phyloP scores from a whole-genome alignment of 2,888 invertebrate species.

The Lingula anatina region DNA sequence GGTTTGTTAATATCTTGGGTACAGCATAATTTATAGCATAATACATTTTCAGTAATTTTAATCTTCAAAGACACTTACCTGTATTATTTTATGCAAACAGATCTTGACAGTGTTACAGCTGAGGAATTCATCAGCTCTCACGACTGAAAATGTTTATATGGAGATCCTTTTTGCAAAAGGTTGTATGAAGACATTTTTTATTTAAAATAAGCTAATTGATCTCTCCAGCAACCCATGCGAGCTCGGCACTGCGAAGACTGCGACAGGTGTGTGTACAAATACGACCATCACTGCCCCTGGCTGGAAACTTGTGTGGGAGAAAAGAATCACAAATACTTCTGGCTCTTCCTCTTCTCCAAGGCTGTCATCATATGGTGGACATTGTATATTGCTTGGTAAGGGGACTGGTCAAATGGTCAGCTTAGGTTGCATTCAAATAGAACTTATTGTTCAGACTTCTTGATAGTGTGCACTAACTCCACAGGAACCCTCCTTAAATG shows the following conservation, averaged over 20 bases:
- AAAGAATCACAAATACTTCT: constrained; percentile 49
- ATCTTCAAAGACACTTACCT: too few species aligned
- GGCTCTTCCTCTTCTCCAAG: constrained; percentile 40
- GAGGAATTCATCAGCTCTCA: too few species aligned
- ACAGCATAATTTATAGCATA: too few species aligned
- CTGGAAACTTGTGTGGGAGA: constrained; percentile 51
- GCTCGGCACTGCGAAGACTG: constrained; percentile 52
- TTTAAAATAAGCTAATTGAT: not conserved
- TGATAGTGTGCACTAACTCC: not conserved
- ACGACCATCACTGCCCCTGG: constrained; percentile 54
- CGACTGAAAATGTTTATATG: too few species aligned
- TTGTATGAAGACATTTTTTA: too few species aligned
- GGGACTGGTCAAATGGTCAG: not conserved
- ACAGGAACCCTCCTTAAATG: not conserved
- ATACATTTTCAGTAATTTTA: too few species aligned
- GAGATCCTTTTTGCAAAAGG: too few species aligned
- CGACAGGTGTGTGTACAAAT: constrained; percentile 44
- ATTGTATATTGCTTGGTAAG: constrained; percentile 32
- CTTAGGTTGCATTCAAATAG: not conserved
- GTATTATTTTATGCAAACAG: too few species aligned
- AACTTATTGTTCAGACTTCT: not conserved
- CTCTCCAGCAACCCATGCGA: constrained; percentile 46
- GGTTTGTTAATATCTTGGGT: too few species aligned
- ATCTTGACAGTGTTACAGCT: too few species aligned
- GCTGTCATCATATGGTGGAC: constrained; percentile 41